These are phyloP conservation scores for Stichopus horrens DNA, from an alignment of 53 echinoderm and acorn worm species.

Conservation along the genomic window DNA sequence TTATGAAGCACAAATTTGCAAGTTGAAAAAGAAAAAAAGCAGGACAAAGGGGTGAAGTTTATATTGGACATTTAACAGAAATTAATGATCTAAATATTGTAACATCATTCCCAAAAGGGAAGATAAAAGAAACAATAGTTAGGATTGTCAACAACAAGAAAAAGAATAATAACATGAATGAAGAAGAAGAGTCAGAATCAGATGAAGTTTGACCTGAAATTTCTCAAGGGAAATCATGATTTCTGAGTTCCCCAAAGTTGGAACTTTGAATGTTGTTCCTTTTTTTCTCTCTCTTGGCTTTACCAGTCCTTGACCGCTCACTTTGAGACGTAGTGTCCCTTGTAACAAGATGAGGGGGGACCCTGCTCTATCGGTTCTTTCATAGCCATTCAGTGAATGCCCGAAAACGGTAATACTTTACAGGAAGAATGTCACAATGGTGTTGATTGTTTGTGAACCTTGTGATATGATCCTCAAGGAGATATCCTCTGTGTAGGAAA, in stretches of 20 bases:
- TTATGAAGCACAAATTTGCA: neutral
- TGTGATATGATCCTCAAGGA: no score
- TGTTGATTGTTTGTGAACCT: no score
- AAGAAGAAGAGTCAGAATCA: neutral
- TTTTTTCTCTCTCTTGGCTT: neutral
- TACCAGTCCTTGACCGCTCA: no score
- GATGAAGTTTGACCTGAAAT: neutral
- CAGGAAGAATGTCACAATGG: no score
- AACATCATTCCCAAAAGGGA: neutral
- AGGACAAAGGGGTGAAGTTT: neutral
- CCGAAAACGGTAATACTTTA: no score
- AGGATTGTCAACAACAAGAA: neutral
- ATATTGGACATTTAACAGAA: neutral
- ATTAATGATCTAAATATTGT: no score
- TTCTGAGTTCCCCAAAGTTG: neutral
- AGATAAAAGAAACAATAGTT: neutral
- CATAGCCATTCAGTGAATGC: no score
- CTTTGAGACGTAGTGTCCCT: no score
- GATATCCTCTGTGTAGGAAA: no score
- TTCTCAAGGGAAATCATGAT: constrained; percentile 1
- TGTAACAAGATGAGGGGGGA: no score
- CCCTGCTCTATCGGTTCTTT: no score
- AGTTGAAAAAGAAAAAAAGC: neutral
- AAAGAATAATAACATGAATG: neutral
- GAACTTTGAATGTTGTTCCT: neutral